These are phyloP conservation scores for Dromaius novaehollandiae DNA, from an alignment of 2,113 vertebrate genomes.

Conservation along the genomic window DNA sequence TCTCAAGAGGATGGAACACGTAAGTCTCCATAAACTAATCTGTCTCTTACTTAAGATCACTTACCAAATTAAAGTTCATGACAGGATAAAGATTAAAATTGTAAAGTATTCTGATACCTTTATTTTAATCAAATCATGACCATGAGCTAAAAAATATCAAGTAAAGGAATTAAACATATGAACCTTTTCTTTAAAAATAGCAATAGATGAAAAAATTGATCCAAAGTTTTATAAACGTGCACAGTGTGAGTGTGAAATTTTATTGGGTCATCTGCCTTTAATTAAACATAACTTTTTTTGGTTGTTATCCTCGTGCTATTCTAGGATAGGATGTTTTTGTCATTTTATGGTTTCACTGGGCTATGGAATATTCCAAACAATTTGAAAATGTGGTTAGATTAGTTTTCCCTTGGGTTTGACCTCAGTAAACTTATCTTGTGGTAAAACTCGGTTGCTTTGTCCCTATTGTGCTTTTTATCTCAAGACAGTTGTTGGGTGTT, in stretches of 20 bases:
- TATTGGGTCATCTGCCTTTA: conserved; percentile 53
- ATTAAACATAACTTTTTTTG: conserved; percentile 36
- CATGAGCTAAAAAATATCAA: neutral
- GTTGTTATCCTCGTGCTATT: conserved; percentile 34
- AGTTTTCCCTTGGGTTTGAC: conserved; percentile 53
- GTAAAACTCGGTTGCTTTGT: neutral
- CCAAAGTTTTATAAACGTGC: neutral
- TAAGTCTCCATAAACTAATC: neutral
- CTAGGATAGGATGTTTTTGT: conserved; percentile 63
- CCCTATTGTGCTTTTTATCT: neutral
- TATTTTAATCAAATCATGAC: neutral
- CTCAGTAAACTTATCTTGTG: conserved; percentile 59
- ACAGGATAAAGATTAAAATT: neutral
- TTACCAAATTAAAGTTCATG: neutral
- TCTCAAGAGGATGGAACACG: neutral
- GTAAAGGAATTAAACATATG: neutral
- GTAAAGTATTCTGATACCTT: neutral
- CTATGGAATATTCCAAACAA: conserved; percentile 53
- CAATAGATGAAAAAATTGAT: neutral
- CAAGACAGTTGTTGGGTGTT: neutral
- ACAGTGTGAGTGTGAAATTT: conserved; percentile 2
- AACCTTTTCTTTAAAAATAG: neutral
- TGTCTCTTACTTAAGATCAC: neutral
- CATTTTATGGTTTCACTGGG: conserved; percentile 60
- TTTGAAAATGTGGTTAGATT: conserved; percentile 60